A percentile compares a stretch with the other conserved stretches of the same genome.
These are phyloP conservation scores for Cirrhinus molitorella DNA, from an alignment of 2,797 vertebrate species.

Conservation along the genomic window DNA sequence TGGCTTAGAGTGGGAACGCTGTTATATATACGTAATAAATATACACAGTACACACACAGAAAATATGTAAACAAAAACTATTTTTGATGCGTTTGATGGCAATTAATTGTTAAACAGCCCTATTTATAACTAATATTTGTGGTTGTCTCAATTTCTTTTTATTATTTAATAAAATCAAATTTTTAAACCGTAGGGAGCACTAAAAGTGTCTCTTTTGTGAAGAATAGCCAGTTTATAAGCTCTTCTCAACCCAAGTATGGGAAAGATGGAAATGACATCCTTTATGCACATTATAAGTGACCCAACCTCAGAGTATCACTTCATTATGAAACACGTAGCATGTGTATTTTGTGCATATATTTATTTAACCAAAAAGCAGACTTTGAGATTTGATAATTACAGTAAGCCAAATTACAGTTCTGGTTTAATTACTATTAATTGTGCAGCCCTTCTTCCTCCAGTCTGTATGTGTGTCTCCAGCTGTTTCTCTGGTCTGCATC, in stretches of 20 bases:
- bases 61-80: too few species aligned
- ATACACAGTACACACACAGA: too few species aligned
- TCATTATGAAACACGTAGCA: too few species aligned
- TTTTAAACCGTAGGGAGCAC: neutral
- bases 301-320: neutral
- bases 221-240: neutral
- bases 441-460: constrained; percentile 10
- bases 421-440: neutral
- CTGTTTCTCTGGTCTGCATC: constrained; percentile 14
- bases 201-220: neutral
- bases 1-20: too few species aligned
- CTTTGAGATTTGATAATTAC: neutral
- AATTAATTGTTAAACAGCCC: too few species aligned
- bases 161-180: neutral
- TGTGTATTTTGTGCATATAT: neutral
- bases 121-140: too few species aligned
- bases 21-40: too few species aligned
- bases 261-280: neutral
- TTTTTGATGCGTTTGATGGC: too few species aligned
- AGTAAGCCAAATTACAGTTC: neutral
- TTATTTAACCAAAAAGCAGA: neutral
- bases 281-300: neutral
- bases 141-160: neutral
- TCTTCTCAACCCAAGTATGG: neutral
- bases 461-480: constrained; percentile 37